Conservation (phyloP, 2,113 vertebrate genomes). For the Suricata suricatta region DNA sequence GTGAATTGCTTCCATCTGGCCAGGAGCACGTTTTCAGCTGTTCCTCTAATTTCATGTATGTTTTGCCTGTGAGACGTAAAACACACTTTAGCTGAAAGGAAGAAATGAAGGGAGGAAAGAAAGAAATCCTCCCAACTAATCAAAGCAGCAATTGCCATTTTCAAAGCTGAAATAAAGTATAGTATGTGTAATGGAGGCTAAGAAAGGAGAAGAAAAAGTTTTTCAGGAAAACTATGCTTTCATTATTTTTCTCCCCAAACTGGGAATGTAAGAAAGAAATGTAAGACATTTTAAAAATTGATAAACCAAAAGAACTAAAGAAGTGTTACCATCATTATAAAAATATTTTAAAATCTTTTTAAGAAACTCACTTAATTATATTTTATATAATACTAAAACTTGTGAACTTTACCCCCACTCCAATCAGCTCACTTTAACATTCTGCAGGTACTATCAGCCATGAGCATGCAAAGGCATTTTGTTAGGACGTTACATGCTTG, state of each 20-base stretch:
- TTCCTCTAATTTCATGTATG: background rate
- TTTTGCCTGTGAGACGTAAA: background rate
- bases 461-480: background rate
- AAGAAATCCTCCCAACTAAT: background rate
- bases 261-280: background rate
- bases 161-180: background rate
- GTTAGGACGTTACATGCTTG: background rate
- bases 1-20: background rate
- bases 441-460: background rate
- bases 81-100: background rate
- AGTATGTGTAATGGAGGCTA: background rate
- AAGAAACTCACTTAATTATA: background rate
- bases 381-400: background rate
- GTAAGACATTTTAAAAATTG: background rate
- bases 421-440: background rate
- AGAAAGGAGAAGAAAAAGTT: background rate
- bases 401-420: background rate
- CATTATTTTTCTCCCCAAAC: background rate
- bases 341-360: constrained; percentile 3
- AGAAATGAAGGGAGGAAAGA: background rate
- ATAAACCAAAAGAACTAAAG: background rate
- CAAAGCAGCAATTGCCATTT: background rate
- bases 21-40: background rate
- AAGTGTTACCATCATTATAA: background rate
- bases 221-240: background rate